Percentiles rank a stretch among this genome's conserved stretches.
Conservation (phyloP, 2,888 invertebrate species). For the Drosophila quinaria region DNA sequence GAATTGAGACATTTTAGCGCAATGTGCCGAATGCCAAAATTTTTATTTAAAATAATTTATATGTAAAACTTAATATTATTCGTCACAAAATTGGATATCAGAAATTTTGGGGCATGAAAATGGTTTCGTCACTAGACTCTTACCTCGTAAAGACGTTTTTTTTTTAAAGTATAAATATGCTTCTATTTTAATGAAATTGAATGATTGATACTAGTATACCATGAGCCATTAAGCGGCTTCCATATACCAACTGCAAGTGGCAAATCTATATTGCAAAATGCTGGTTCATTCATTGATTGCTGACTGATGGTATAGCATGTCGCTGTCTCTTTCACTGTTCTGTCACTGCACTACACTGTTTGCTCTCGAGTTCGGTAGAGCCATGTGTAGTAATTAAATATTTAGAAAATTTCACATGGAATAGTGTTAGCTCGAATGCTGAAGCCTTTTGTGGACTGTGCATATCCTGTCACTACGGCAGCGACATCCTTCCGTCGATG, state of each 20-base stretch:
- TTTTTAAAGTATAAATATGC: too few relatives aligned
- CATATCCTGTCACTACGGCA: background rate
- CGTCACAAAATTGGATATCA: too few relatives aligned
- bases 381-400: conserved; percentile 70
- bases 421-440: conserved; percentile 5
- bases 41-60: too few relatives aligned
- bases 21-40: too few relatives aligned
- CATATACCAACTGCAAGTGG: conserved; percentile 34
- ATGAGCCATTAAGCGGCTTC: conserved; percentile 53
- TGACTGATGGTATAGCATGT: conserved; percentile 12
- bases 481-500: conserved; percentile 20
- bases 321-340: conserved; percentile 9
- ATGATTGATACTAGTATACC: conserved; percentile 39
- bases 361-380: conserved; percentile 25
- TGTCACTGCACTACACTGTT: conserved; percentile 12
- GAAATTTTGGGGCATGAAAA: too few relatives aligned
- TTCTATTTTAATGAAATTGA: conserved; percentile 4
- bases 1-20: too few relatives aligned
- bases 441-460: conserved; percentile 24
- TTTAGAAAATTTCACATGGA: conserved; percentile 66
- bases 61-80: too few relatives aligned
- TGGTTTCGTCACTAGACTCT: too few relatives aligned
- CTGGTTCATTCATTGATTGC: conserved; percentile 59
- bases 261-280: conserved; percentile 67
- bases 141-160: too few relatives aligned